Conservation (phyloP, 1,140 invertebrate genomes). For the Charaxes varanes region DNA sequence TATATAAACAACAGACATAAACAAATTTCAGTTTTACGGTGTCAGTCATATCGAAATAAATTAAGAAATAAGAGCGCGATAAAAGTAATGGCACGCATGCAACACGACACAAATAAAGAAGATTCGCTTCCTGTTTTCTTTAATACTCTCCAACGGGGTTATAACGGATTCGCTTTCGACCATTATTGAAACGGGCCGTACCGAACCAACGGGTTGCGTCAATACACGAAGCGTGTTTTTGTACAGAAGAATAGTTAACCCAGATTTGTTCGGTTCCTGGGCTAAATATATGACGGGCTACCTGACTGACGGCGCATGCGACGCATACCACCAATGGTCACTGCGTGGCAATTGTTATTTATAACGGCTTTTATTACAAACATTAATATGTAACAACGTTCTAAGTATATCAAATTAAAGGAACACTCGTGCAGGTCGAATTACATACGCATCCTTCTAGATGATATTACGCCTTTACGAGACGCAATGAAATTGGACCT, state of each 20-base stretch:
- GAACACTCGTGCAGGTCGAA: too few relatives aligned
- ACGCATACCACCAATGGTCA: constrained; percentile 28
- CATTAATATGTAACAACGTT: constrained; percentile 1
- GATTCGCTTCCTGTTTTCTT: constrained; percentile 50
- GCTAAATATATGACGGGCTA: constrained; percentile 55
- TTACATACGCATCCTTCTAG: too few relatives aligned
- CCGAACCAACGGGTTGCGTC: constrained; percentile 49
- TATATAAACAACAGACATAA: too few relatives aligned
- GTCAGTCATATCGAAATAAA: neutral
- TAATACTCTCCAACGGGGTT: constrained; percentile 43
- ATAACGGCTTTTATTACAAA: constrained; percentile 4
- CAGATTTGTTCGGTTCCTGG: constrained; percentile 48
- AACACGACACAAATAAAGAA: constrained; percentile 12
- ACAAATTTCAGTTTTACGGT: constrained; percentile 1
- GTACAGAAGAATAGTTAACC: constrained; percentile 67
- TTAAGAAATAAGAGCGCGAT: constrained; percentile 5
- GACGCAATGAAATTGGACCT: too few relatives aligned
- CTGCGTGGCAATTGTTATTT: constrained; percentile 22
- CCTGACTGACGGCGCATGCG: constrained; percentile 33
- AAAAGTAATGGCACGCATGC: too few relatives aligned
- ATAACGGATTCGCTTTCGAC: constrained; percentile 49
- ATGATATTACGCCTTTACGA: too few relatives aligned
- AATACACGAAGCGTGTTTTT: constrained; percentile 54
- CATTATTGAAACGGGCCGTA: constrained; percentile 42
- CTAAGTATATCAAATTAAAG: neutral